Evolutionary conservation across 2,888 invertebrate genomes (phyloP).

Genomic region (Ormyrus labotus): DNA sequence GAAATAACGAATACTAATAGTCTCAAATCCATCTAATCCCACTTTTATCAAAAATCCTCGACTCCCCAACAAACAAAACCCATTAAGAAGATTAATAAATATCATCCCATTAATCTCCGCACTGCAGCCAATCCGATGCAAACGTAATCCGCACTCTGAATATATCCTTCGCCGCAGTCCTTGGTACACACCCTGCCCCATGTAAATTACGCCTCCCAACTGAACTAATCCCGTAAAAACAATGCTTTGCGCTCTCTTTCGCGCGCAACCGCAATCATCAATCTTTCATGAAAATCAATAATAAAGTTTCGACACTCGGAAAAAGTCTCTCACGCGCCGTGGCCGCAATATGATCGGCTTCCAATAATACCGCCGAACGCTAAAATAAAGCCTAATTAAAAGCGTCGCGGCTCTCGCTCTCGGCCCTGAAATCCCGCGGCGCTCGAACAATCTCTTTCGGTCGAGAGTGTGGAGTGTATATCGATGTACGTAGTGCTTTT

Average conservation of each 20-base stretch:
- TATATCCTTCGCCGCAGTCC: slow-evolving; percentile 14
- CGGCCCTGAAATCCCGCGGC: slow-evolving; percentile 45
- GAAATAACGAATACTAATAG: slow-evolving; percentile 21
- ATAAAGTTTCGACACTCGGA: slow-evolving; percentile 49
- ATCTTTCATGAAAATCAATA: slow-evolving; percentile 49
- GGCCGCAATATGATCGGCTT: slow-evolving; percentile 11
- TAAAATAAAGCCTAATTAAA: slow-evolving; percentile 45
- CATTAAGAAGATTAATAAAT: slow-evolving; percentile 13
- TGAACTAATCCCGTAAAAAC: slow-evolving; percentile 27
- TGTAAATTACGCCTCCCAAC: slow-evolving; percentile 26
- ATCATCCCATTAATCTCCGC: slow-evolving; percentile 30
- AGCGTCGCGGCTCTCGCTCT: background rate
- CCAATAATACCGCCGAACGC: slow-evolving; percentile 21
- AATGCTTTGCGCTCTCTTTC: background rate
- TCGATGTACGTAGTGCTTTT: no score
- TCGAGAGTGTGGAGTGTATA: no score
- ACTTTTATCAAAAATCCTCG: background rate
- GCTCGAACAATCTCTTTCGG: slow-evolving; percentile 22
- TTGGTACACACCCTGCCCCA: slow-evolving; percentile 7
- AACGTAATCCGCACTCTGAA: slow-evolving; percentile 3
- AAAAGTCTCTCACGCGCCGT: slow-evolving; percentile 46
- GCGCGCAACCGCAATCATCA: slow-evolving; percentile 31
- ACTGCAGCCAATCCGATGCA: slow-evolving; percentile 11
- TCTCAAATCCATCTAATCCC: background rate
- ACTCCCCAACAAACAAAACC: no score